Conservation (phyloP, 2,113 vertebrate species). For the Tinamus guttatus region DNA sequence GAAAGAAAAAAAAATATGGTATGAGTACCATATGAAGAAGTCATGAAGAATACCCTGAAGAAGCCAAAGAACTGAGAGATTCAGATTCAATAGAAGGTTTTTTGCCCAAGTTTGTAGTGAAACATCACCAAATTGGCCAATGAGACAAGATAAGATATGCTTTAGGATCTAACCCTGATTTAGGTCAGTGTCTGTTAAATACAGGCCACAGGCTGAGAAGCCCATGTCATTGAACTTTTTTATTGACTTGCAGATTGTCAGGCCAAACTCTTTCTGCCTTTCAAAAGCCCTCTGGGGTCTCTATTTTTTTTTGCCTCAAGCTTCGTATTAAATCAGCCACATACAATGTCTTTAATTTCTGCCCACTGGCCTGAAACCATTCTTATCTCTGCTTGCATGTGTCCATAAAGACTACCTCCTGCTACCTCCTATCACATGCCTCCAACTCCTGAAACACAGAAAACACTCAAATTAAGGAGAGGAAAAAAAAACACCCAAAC, state of each 20-base stretch:
- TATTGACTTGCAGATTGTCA: not conserved
- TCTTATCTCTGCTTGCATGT: not conserved
- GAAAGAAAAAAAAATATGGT: not conserved
- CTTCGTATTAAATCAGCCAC: not conserved
- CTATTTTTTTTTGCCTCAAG: not conserved
- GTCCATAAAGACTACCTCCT: not conserved
- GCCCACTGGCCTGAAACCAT: not conserved
- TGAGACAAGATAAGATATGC: not conserved
- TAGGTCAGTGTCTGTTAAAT: not conserved
- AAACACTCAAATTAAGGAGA: not conserved
- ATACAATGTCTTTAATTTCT: not conserved
- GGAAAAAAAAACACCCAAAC: too few species aligned
- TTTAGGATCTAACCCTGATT: not conserved
- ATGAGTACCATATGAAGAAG: not conserved
- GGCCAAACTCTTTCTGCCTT: not conserved
- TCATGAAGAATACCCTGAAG: accelerated
- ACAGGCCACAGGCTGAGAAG: not conserved
- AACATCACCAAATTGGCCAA: not conserved
- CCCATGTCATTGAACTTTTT: not conserved
- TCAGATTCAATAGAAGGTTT: not conserved
- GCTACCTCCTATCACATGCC: not conserved
- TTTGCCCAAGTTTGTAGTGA: not conserved
- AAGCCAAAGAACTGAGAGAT: not conserved
- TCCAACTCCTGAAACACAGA: not conserved
- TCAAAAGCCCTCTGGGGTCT: not conserved